Evolutionary conservation across 2,888 invertebrate species (phyloP).

Genomic region (Melinopterus prodromus): DNA sequence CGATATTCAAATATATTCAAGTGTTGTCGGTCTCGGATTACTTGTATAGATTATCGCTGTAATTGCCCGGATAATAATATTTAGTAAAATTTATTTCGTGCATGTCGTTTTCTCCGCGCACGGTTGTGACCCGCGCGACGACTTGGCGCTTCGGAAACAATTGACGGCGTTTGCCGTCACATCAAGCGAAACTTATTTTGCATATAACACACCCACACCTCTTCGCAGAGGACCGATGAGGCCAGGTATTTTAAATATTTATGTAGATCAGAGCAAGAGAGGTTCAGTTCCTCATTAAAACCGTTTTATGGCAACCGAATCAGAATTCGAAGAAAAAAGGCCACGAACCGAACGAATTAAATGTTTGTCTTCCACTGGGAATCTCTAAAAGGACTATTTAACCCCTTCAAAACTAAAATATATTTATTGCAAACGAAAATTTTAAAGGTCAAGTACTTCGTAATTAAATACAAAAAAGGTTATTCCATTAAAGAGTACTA

Average conservation of each 20-base stretch:
- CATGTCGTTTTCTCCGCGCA: background rate
- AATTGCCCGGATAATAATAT: background rate
- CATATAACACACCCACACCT: conserved; percentile 39
- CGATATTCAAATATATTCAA: background rate
- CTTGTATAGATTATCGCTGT: background rate
- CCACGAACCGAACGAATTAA: background rate
- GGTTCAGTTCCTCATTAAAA: conserved; percentile 37
- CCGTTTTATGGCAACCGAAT: conserved; percentile 10
- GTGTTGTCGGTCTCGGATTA: background rate
- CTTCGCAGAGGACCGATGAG: conserved; percentile 30
- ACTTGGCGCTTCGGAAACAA: conserved; percentile 15
- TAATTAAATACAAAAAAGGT: too few relatives aligned
- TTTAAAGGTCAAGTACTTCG: too few relatives aligned
- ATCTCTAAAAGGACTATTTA: background rate
- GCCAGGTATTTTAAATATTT: conserved; percentile 45
- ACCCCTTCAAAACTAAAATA: too few relatives aligned
- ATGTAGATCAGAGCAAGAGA: conserved; percentile 43
- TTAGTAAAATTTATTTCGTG: too few relatives aligned
- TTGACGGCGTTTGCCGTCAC: conserved; percentile 17
- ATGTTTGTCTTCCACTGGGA: background rate
- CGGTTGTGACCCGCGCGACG: background rate
- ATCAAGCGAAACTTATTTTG: conserved; percentile 39
- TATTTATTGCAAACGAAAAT: too few relatives aligned
- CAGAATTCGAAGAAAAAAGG: background rate
- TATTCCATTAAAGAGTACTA: too few relatives aligned